Percentiles rank a stretch among this genome's conserved stretches.
These are phyloP conservation scores for Pemphredon lugubris DNA, from an alignment of 2,888 invertebrate genomes.

Conservation along the genomic window DNA sequence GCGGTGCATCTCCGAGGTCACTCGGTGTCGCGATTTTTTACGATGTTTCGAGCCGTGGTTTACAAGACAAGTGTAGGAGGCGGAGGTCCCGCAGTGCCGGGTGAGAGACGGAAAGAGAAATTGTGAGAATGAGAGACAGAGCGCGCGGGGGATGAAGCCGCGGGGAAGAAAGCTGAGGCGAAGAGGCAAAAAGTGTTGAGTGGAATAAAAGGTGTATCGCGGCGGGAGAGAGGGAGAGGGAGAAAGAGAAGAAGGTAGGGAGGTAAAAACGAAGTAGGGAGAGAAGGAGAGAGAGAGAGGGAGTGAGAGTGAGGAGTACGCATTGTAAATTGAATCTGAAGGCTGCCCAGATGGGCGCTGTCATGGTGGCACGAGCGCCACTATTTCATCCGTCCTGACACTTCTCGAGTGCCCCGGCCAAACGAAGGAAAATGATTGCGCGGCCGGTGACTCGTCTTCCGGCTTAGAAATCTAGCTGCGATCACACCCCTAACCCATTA, in stretches of 20 bases:
- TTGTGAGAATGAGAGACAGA: conserved; percentile 2
- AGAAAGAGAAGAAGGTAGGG: conserved; percentile 14
- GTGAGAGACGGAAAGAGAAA: conserved; percentile 31
- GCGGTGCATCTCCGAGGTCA: conserved; percentile 35
- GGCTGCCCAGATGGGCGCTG: conserved; percentile 72
- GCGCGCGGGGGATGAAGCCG: too few species aligned
- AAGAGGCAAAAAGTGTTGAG: conserved; percentile 30
- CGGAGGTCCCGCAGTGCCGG: conserved; percentile 53
- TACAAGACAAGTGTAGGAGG: conserved; percentile 70
- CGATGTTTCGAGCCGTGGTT: conserved; percentile 58
- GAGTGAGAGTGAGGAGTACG: conserved; percentile 38
- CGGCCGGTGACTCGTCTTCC: conserved; percentile 62
- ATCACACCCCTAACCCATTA: conserved; percentile 69
- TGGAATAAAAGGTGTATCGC: conserved; percentile 38
- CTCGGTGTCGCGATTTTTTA: conserved; percentile 58
- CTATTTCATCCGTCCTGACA: conserved; percentile 70
- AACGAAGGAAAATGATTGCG: conserved; percentile 70
- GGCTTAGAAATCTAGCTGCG: conserved; percentile 65
- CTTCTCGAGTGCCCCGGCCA: conserved; percentile 60
- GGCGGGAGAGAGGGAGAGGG: conserved; percentile 19
- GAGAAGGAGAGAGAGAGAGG: conserved; percentile 19
- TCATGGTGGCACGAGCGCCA: conserved; percentile 69
- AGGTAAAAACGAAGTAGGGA: neutral
- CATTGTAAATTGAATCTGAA: conserved; percentile 76
- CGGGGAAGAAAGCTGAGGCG: neutral